phyloP scores from a whole-genome alignment of 2,888 invertebrate genomes.

The Heteromurus nitidus region DNA sequence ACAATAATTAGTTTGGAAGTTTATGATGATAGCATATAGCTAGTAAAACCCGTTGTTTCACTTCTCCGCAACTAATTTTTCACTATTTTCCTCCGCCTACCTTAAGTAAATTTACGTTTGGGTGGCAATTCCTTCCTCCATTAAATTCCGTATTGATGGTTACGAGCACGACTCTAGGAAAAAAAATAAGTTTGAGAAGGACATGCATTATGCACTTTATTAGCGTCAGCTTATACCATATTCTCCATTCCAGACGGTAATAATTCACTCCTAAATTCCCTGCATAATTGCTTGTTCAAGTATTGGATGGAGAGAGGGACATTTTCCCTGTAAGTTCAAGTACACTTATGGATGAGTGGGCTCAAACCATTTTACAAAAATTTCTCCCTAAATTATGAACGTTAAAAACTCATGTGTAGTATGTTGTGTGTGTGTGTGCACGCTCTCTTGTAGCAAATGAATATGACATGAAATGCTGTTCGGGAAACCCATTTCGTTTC shows the following conservation, averaged over 20 bases:
- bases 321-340: conserved; percentile 4
- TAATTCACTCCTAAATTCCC: background rate
- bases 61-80: no score
- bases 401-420: no score
- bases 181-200: background rate
- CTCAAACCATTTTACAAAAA: background rate
- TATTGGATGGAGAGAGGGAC: no score
- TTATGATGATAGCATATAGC: background rate
- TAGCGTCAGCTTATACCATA: background rate
- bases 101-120: no score
- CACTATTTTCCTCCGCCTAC: no score
- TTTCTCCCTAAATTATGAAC: background rate
- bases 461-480: background rate
- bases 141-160: no score
- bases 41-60: background rate
- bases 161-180: background rate
- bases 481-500: background rate
- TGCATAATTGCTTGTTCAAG: conserved; percentile 1
- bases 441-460: background rate
- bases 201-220: background rate
- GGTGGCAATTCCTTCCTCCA: no score
- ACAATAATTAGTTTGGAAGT: background rate
- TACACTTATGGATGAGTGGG: background rate
- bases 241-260: background rate
- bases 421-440: no score